phyloP scores from a whole-genome alignment of 2,113 vertebrate genomes.

The Ochotona curzoniae region DNA sequence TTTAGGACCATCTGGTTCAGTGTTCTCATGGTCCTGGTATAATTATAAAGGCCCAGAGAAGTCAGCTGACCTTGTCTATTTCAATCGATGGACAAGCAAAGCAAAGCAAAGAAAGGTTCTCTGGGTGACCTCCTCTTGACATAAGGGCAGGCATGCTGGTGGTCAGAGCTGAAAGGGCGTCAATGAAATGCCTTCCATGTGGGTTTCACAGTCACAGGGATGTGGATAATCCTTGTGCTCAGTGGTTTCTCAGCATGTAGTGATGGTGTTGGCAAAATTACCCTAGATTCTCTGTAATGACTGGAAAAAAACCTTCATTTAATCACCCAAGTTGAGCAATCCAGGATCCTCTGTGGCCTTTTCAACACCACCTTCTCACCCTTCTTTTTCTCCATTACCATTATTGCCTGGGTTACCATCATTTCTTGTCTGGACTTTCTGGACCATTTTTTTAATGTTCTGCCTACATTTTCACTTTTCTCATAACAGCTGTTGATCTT shows the following conservation, averaged over 20 bases:
- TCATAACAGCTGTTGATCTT: background rate
- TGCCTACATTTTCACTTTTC: background rate
- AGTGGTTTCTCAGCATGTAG: background rate
- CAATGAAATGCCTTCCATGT: background rate
- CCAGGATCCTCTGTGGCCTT: background rate
- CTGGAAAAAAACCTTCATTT: background rate
- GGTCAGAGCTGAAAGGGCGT: background rate
- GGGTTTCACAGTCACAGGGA: background rate
- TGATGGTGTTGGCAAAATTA: background rate
- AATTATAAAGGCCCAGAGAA: constrained; percentile 39
- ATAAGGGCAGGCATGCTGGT: background rate
- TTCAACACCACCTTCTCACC: background rate
- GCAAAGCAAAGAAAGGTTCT: background rate
- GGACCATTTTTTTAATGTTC: background rate
- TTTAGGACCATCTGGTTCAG: background rate
- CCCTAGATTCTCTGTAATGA: background rate
- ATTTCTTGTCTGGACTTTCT: constrained; percentile 25
- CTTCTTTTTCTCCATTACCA: background rate
- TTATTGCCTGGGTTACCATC: background rate
- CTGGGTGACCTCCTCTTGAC: background rate
- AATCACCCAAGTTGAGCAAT: background rate
- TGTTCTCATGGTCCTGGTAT: background rate
- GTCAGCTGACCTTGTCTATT: constrained; percentile 19
- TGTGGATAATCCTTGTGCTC: background rate
- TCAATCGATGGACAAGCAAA: background rate